Conservation (phyloP, 2,797 vertebrate species). For the Brachymystax lenok region DNA sequence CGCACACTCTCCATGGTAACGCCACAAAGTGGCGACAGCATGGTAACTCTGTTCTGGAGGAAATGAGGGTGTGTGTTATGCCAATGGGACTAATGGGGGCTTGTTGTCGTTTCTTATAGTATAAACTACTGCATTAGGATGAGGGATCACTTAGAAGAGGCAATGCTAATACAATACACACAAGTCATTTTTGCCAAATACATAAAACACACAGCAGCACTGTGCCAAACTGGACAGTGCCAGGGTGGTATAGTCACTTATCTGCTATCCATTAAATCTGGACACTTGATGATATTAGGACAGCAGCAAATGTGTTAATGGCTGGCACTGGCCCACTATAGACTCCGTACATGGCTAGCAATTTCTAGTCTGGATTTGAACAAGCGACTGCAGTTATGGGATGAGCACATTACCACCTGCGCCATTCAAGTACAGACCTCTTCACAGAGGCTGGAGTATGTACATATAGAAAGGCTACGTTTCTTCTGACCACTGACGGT, state of each 20-base stretch:
- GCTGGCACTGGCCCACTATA: conserved; percentile 36
- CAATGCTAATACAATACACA: too few species aligned
- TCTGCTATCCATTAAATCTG: conserved; percentile 74
- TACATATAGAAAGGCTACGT: conserved; percentile 9
- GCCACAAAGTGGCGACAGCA: conserved; percentile 39
- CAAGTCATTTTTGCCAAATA: too few species aligned
- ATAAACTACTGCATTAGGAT: too few species aligned
- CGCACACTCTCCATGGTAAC: conserved; percentile 72
- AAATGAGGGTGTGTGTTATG: conserved; percentile 17
- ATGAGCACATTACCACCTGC: not conserved
- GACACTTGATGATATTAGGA: conserved; percentile 70
- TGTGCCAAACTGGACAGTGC: conserved; percentile 45
- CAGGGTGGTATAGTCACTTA: conserved; percentile 67
- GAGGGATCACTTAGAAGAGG: too few species aligned
- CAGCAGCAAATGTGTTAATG: conserved; percentile 67
- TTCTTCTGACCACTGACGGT: not conserved
- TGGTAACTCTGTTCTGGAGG: conserved; percentile 30
- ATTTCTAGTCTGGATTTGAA: not conserved
- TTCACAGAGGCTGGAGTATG: not conserved
- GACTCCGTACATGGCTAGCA: not conserved
- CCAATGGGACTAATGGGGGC: not conserved
- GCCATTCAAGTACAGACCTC: not conserved
- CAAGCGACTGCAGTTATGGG: not conserved
- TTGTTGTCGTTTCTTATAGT: conserved; percentile 14
- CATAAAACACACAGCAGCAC: too few species aligned